A percentile compares a stretch with the other conserved stretches of the same genome.
Conservation (phyloP, 2,888 invertebrate genomes). For the Gisinianus flammeolus region DNA sequence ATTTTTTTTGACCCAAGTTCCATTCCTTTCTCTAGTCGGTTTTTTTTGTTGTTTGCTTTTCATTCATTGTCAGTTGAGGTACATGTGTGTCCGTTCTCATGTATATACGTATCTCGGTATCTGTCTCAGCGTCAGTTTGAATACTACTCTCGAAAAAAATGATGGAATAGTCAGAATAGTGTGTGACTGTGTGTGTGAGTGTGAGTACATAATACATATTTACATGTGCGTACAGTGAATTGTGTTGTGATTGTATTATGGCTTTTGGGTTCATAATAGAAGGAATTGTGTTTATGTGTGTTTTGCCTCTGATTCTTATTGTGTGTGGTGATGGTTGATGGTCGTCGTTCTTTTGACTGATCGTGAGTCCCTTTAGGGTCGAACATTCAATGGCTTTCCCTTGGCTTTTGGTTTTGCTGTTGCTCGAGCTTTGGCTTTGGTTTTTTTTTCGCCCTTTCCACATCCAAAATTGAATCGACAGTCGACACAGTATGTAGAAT, state of each 20-base stretch:
- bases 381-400: not conserved
- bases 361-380: conserved; percentile 11
- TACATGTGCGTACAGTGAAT: not conserved
- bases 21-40: not conserved
- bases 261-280: not conserved
- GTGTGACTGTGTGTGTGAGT: not conserved
- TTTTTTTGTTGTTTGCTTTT: not conserved
- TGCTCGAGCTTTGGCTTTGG: not conserved
- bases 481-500: conserved; percentile 6
- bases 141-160: not conserved
- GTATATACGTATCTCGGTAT: not conserved
- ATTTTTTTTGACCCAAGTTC: conserved; percentile 10
- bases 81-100: not conserved
- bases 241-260: not conserved
- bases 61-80: conserved; percentile 4
- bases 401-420: not conserved
- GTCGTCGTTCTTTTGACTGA: not conserved
- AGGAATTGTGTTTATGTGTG: conserved; percentile 29
- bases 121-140: not conserved
- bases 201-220: not conserved
- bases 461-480: not conserved
- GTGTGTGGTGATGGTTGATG: conserved; percentile 16
- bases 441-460: not conserved
- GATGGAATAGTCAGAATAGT: not conserved
- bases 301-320: conserved; percentile 20